These are phyloP conservation scores for Erebia ligea DNA, from an alignment of 2,888 invertebrate genomes.

Conservation along the genomic window DNA sequence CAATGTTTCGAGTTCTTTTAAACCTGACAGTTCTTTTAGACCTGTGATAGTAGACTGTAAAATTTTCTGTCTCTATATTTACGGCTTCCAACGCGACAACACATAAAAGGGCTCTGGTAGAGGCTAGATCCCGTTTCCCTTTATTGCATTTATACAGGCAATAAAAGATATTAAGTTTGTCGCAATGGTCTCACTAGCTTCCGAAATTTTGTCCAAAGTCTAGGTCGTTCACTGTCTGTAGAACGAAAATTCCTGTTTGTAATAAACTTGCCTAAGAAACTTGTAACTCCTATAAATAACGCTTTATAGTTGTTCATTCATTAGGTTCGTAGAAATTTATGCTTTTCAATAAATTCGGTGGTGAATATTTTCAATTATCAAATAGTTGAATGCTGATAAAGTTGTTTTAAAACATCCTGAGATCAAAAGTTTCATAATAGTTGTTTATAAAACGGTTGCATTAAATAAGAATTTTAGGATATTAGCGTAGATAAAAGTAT, in stretches of 20 bases:
- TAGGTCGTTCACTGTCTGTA: conserved; percentile 30
- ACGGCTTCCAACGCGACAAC: no score
- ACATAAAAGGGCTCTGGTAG: no score
- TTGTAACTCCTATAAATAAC: conserved; percentile 18
- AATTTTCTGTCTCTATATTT: no score
- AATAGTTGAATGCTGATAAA: neutral
- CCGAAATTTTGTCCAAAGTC: neutral
- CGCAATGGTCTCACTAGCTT: neutral
- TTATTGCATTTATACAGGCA: neutral
- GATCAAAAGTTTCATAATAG: neutral
- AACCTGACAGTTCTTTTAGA: no score
- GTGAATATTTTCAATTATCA: conserved; percentile 6
- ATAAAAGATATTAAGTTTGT: neutral
- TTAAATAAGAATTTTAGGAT: no score
- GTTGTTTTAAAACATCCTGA: neutral
- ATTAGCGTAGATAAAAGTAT: neutral
- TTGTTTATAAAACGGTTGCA: neutral
- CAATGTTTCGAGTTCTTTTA: no score
- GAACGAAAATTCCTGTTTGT: conserved; percentile 21
- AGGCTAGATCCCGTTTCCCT: no score
- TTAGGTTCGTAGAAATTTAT: conserved; percentile 20
- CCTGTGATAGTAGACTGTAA: no score
- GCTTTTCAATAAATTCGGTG: conserved; percentile 13
- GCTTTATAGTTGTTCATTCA: conserved; percentile 20
- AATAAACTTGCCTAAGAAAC: conserved; percentile 19